Conservation (phyloP, 2,113 vertebrate species). For the Stegastes partitus region DNA sequence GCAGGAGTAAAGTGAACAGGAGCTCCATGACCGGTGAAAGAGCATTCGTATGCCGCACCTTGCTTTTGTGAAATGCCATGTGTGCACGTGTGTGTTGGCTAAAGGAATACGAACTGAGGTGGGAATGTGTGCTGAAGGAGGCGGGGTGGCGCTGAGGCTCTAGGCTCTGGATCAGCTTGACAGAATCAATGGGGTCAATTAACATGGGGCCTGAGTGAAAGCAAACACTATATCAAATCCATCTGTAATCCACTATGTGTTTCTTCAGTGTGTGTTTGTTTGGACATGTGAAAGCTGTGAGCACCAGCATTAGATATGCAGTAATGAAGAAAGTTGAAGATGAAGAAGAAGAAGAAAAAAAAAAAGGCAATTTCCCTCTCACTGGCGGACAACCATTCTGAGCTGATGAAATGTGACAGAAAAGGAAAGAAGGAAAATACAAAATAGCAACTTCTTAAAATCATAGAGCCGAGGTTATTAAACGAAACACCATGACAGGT, state of each 20-base stretch:
- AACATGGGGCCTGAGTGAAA: slow-evolving; percentile 55
- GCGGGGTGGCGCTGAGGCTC: slow-evolving; percentile 4
- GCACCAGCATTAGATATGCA: slow-evolving; percentile 6
- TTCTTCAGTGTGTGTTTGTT: slow-evolving; percentile 7
- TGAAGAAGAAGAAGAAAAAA: too few species aligned
- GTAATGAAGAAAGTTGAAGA: slow-evolving; percentile 11
- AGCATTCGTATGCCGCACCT: slow-evolving; percentile 32
- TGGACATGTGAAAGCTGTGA: background rate
- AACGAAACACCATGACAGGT: too few species aligned
- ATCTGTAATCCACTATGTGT: slow-evolving; percentile 59
- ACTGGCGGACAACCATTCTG: background rate
- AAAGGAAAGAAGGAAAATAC: too few species aligned
- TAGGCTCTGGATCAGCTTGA: slow-evolving; percentile 58
- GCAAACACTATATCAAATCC: slow-evolving; percentile 72
- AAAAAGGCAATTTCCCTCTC: slow-evolving; percentile 13
- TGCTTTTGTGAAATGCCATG: slow-evolving; percentile 7
- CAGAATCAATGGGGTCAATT: slow-evolving; percentile 76
- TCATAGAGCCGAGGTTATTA: too few species aligned
- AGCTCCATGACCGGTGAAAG: slow-evolving; percentile 59
- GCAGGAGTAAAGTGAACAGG: slow-evolving; percentile 45
- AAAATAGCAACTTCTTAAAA: background rate
- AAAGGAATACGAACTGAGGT: slow-evolving; percentile 17
- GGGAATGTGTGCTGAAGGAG: slow-evolving; percentile 1
- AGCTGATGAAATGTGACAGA: slow-evolving; percentile 1
- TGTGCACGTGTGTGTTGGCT: slow-evolving; percentile 21